These are phyloP conservation scores for Centruroides vittatus DNA, from an alignment of 1,140 invertebrate genomes.

Conservation along the genomic window DNA sequence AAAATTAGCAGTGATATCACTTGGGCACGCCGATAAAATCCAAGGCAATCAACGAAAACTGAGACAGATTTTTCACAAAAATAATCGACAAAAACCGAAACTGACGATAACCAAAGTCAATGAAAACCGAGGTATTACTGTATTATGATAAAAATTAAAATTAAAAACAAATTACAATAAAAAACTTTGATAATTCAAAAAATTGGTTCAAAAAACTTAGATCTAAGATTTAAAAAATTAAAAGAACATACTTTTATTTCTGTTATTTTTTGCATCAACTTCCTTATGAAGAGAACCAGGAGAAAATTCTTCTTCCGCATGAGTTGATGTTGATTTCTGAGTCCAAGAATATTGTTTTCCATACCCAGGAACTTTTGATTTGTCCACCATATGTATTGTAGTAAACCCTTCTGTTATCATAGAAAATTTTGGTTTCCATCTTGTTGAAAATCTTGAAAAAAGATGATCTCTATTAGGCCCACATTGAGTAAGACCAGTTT, in stretches of 20 bases:
- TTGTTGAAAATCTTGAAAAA: conserved; percentile 9
- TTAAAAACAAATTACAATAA: no score
- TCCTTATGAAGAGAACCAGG: conserved; percentile 11
- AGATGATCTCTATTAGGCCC: conserved; percentile 7
- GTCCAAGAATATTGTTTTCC: conserved; percentile 4
- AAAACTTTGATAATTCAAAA: no score
- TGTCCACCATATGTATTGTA: conserved; percentile 47
- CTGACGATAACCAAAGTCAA: no score
- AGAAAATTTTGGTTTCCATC: conserved; percentile 46
- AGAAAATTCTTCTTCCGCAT: conserved; percentile 13
- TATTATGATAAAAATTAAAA: no score
- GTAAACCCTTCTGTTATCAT: conserved; percentile 51
- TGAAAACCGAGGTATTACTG: no score
- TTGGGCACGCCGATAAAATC: no score
- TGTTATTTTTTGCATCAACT: conserved; percentile 5
- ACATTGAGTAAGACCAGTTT: conserved; percentile 6
- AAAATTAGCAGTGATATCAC: no score
- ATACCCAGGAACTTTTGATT: conserved; percentile 11
- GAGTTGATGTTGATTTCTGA: conserved; percentile 8
- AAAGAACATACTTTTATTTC: neutral
- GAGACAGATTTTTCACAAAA: no score
- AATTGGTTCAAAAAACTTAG: no score
- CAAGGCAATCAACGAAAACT: no score
- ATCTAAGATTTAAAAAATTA: neutral
- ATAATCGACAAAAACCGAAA: no score